Percentiles rank a stretch among this genome's conserved stretches.
phyloP scores from a whole-genome alignment of 2,797 vertebrate species.

The Liparis tanakae region DNA sequence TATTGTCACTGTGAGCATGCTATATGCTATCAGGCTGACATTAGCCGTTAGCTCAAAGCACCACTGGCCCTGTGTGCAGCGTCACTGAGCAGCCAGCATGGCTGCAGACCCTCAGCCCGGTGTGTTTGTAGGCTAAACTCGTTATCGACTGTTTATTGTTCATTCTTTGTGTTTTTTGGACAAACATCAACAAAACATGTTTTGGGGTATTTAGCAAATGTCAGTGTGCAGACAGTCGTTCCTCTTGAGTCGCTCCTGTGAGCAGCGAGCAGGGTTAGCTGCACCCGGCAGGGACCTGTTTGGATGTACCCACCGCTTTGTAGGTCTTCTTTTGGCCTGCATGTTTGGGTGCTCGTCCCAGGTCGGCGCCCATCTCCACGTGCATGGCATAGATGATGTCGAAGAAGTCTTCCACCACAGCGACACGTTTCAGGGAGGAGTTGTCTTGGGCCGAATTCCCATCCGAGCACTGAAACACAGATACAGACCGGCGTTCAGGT shows the following conservation, averaged over 20 bases:
- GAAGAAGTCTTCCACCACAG: slow-evolving; percentile 98
- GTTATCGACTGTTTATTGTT: background rate
- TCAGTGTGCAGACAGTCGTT: slow-evolving; percentile 14
- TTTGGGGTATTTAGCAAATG: background rate
- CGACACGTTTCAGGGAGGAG: slow-evolving; percentile 95
- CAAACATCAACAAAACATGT: background rate
- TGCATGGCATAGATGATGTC: slow-evolving; percentile 99
- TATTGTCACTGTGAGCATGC: background rate
- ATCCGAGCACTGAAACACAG: slow-evolving; percentile 84
- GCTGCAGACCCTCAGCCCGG: background rate
- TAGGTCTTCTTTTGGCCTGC: slow-evolving; percentile 99
- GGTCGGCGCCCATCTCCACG: slow-evolving; percentile 95
- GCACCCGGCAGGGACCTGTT: background rate
- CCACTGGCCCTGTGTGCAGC: too few species aligned
- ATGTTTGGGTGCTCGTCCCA: slow-evolving; percentile 94
- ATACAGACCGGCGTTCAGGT: slow-evolving; percentile 42
- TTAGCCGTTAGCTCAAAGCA: slow-evolving; percentile 3
- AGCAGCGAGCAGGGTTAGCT: background rate
- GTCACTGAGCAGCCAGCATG: background rate
- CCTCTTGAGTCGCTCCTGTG: background rate
- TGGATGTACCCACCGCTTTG: slow-evolving; percentile 90
- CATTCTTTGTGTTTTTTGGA: background rate
- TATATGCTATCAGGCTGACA: background rate
- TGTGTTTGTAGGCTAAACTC: background rate
- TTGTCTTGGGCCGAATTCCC: slow-evolving; percentile 92